phyloP scores from a whole-genome alignment of 2,113 vertebrate species.

The Pseudopipra pipra region DNA sequence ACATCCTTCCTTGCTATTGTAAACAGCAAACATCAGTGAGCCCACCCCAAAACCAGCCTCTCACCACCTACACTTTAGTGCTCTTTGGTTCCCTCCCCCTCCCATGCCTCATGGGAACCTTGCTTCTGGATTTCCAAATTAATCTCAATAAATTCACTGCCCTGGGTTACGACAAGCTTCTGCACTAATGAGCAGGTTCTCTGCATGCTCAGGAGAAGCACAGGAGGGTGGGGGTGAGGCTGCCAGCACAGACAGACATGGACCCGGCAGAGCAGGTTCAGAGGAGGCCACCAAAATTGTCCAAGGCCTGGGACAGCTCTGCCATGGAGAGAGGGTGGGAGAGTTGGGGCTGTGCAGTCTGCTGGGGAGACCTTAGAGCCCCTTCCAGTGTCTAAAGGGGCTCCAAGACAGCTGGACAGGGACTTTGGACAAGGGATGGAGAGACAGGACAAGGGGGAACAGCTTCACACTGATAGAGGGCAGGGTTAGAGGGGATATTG shows the following conservation, averaged over 20 bases:
- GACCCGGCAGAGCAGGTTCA: background rate
- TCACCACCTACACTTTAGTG: background rate
- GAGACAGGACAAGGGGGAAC: background rate
- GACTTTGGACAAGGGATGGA: background rate
- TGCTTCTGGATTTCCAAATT: background rate
- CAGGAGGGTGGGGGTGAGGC: rapidly evolving
- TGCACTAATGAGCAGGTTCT: background rate
- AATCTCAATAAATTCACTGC: background rate
- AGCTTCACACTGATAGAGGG: background rate
- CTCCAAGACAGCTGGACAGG: background rate
- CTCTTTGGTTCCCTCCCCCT: background rate
- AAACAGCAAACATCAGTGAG: background rate
- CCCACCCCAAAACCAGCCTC: background rate
- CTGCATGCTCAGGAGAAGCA: background rate
- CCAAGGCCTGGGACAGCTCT: background rate
- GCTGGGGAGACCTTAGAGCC: background rate
- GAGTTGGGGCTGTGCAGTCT: background rate
- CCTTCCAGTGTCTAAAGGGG: background rate
- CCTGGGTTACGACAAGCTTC: background rate
- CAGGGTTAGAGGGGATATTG: background rate
- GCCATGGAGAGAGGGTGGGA: background rate
- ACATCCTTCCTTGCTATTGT: background rate
- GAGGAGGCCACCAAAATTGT: background rate
- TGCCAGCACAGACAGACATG: background rate
- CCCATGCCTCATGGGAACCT: background rate